Evolutionary conservation across 2,888 invertebrate genomes (phyloP).

Genomic region (Notodonta dromedarius): DNA sequence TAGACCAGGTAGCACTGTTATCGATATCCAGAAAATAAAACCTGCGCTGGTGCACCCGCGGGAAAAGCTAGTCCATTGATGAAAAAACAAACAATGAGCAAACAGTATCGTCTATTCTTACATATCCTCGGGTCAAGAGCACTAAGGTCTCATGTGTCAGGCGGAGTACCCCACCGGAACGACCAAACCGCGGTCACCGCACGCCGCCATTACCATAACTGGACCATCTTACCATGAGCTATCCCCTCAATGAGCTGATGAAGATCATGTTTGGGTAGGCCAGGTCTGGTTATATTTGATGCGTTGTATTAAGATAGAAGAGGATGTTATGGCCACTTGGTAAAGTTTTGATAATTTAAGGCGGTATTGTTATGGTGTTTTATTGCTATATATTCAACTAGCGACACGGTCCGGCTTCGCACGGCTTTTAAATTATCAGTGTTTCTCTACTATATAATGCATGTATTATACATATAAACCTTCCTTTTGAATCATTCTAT

Average conservation of each 20-base stretch:
- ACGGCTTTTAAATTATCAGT: no score
- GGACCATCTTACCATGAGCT: conserved; percentile 45
- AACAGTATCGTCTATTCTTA: conserved; percentile 27
- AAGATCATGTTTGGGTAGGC: conserved; percentile 12
- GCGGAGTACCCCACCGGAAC: conserved; percentile 70
- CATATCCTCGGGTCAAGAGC: conserved; percentile 63
- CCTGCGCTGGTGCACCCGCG: no score
- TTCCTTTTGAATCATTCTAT: no score
- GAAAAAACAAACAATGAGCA: conserved; percentile 10
- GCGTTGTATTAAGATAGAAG: conserved; percentile 38
- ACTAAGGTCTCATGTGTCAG: conserved; percentile 67
- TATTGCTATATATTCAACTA: no score
- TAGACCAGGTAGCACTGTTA: no score
- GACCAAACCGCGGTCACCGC: conserved; percentile 64
- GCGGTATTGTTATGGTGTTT: conserved; percentile 31
- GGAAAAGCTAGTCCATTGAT: background rate
- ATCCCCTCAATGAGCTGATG: conserved; percentile 6
- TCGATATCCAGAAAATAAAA: no score
- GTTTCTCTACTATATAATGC: no score
- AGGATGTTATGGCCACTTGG: conserved; percentile 47
- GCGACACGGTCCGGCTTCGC: no score
- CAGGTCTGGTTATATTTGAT: conserved; percentile 25
- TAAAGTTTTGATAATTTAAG: conserved; percentile 28
- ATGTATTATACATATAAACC: no score
- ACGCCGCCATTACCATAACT: conserved; percentile 59